phyloP scores from a whole-genome alignment of 2,113 vertebrate genomes.

The Sander lucioperca region DNA sequence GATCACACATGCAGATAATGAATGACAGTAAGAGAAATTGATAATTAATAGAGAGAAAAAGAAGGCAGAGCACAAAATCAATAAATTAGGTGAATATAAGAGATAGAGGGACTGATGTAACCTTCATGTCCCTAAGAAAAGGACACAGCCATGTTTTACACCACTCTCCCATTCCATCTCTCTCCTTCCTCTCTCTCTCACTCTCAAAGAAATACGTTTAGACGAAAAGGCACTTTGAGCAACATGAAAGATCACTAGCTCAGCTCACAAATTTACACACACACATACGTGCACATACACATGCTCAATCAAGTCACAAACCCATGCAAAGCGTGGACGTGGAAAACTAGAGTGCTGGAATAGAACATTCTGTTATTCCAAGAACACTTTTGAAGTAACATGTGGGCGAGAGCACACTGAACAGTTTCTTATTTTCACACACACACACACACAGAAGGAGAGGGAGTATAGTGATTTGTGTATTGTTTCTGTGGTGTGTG shows the following conservation, averaged over 20 bases:
- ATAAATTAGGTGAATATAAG: background rate
- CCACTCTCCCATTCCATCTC: slow-evolving; percentile 31
- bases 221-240: slow-evolving; percentile 63
- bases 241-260: slow-evolving; percentile 65
- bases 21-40: background rate
- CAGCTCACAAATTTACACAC: slow-evolving; percentile 6
- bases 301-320: slow-evolving; percentile 38
- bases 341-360: slow-evolving; percentile 68
- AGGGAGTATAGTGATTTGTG: too few relatives aligned
- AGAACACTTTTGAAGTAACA: slow-evolving; percentile 69
- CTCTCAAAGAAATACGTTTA: slow-evolving; percentile 48
- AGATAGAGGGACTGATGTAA: slow-evolving; percentile 22
- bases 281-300: background rate
- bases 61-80: background rate
- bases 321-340: slow-evolving; percentile 49
- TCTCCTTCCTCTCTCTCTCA: background rate
- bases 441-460: background rate
- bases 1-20: slow-evolving; percentile 6
- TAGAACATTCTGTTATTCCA: slow-evolving; percentile 80
- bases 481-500: too few relatives aligned
- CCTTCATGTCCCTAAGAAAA: slow-evolving; percentile 36
- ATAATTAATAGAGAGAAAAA: slow-evolving; percentile 5
- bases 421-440: slow-evolving; percentile 47
- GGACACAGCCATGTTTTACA: slow-evolving; percentile 36
- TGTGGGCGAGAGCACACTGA: slow-evolving; percentile 55